Base-by-base conservation (phyloP, 2,888 invertebrate genomes). In the Cephus nigrinus region DNA sequence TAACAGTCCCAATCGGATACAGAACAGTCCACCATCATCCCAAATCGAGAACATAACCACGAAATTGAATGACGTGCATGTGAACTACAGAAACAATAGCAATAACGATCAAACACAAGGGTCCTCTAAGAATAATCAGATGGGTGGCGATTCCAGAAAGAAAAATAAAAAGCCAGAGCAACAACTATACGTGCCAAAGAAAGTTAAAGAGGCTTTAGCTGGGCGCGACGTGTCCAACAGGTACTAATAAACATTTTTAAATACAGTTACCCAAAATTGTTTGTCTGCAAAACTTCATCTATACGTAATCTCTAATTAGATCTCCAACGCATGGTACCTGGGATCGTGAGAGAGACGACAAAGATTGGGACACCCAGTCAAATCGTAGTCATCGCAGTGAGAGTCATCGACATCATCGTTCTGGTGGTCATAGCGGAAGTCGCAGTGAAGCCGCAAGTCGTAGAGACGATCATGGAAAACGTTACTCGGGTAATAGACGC, bases 101-200 rank as follows among this genome's bases (percentile, higher is more conserved):
- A 87, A 88, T 73, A 81, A 84, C 69, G 90, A 90, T 73, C 84
- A 84, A 35, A 75, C 75, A 74, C 86, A 85, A 74, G 82, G 83
- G 72, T 80, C 81, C 36, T 85, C 86, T 68, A 89, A 86, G 75
- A 88, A 82, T 36, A 86, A 85, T 84, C 86, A 86, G 78, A 79
- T 80, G 35, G 86, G 84, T 78, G 86, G 82, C 55, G 87, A 88
- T 81, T 77, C 85, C 4, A 87, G 88, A 76, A 90, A 86, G 81
- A 92, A 91, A 86, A 88, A 84, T 80, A 93, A 92, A 83, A 94
- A 93, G 88, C 94, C 94, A n/a, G 94, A 94, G 83, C 93, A 93
- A 85, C 91, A 90, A 81, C 88, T 93, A 75, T 94, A 93, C 86
- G 92, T 93, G 82, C 93, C 93, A 40, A 92, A 93, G 85, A 92